These are phyloP conservation scores for Caenorhabditis sp. DNA, from an alignment of 2,888 invertebrate species.

Conservation along the genomic window DNA sequence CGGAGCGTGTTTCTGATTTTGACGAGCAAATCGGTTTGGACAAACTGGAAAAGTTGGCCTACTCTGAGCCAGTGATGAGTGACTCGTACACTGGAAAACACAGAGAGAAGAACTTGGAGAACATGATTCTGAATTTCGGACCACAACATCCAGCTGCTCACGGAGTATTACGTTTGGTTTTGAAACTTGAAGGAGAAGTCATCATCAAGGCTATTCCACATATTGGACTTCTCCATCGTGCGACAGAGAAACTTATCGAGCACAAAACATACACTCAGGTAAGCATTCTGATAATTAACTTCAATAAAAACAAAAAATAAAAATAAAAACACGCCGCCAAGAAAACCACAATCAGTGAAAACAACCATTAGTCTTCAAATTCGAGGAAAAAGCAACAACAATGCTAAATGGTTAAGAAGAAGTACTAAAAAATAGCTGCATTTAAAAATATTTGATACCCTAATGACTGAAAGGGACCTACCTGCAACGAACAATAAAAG, in stretches of 20 bases:
- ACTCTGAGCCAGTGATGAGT: conserved; percentile 51
- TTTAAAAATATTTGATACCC: no score
- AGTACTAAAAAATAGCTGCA: no score
- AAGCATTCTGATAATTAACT: neutral
- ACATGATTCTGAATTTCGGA: conserved; percentile 87
- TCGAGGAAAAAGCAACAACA: no score
- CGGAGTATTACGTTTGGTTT: conserved; percentile 85
- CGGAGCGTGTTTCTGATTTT: conserved; percentile 49
- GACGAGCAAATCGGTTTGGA: conserved; percentile 58
- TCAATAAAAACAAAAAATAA: neutral
- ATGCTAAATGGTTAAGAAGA: no score
- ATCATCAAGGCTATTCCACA: conserved; percentile 91
- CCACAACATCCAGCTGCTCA: conserved; percentile 95
- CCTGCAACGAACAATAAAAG: no score
- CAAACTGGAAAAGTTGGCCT: conserved; percentile 57
- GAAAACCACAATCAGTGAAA: no score
- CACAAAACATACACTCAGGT: conserved; percentile 94
- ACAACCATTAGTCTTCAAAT: no score
- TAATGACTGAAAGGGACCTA: no score
- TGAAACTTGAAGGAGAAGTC: conserved; percentile 86
- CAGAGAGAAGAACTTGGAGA: conserved; percentile 83
- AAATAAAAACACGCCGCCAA: neutral
- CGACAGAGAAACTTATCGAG: conserved; percentile 96
- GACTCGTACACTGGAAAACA: conserved; percentile 58
- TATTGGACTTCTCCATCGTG: conserved; percentile 93